Base-by-base conservation (phyloP, 2,113 vertebrate species). In the Chloroceryle aenea region DNA sequence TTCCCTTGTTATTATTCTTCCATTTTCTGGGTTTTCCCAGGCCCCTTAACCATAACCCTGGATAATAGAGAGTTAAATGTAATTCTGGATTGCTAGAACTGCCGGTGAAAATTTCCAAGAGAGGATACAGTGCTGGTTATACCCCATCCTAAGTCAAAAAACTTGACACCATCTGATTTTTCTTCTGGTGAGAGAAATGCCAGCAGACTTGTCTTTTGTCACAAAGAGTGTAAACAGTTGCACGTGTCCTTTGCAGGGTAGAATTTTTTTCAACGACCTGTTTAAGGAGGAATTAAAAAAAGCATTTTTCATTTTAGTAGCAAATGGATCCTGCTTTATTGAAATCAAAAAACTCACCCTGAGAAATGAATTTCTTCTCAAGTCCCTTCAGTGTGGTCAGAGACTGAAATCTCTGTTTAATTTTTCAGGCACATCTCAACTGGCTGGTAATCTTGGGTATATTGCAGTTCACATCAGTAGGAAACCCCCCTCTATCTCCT, bases 1-100 rank as follows among this genome's bases (percentile, higher is more conserved):
- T 92, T 89, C 61, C 17, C 82, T 93, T 96, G 53, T 93, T 96
- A 87, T 96, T 96, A 92, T 95, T 95, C 92, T 90, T 77, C 38
- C 14, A 59, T 92, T 96, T 96, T 89, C 92, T 93, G 88, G 26
- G 32, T 80, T 96, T 97, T 96, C 92, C 94, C 92, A 97, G 95
- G 92, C 89, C 90, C 93, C 83, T 90, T 95, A 92, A 84, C 82
- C 92, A 86, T 94, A 90, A 86, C 79, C 34, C 58, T 89, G 72
- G 45, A 30, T 71, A 95, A 55, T 27, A 88, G 12, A 78, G 58
- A 68, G 19, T 80, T 94, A 92, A 88, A 7, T 73, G 36, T 83
- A 92, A 86, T 76, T 90, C 53, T 73, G 18, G 73, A 42, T 88
- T 88, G 38, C 45, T 73, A 77, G 53, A 92, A 58, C 59, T 84